Base-by-base conservation (phyloP, 1,140 invertebrate genomes). In the Drosophila repletoides region DNA sequence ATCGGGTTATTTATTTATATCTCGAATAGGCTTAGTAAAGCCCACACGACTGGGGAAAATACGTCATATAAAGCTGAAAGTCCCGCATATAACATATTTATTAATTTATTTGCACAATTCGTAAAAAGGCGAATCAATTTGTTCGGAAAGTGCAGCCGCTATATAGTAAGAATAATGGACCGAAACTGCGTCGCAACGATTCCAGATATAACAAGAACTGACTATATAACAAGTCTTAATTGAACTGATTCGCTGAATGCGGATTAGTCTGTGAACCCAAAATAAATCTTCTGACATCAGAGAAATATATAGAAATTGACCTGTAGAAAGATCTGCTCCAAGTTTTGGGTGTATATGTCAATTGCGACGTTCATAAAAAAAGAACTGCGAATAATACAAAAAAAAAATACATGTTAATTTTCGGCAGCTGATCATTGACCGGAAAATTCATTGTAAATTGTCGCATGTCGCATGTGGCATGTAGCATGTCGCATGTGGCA, bases 171-270 rank as follows among this genome's bases (percentile, higher is more conserved):
- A 63, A 49, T 38, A 58, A 66, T 71, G 43, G 12, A 33, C 21
- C 31, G 40, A 56, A 70, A 76, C 61, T 72, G 59, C 76, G 76
- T 33, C 77, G 77, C 53, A 41, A 29, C 63, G 28, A 12, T 10
- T 24, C 36, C 2, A 40, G 15, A 9, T 29, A 40, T n/a, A n/a
- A n/a, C n/a, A n/a, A n/a, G n/a, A n/a, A n/a, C n/a, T n/a, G n/a
- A n/a, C 24, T 2, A 10, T 24, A 66, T 73, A 75, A 79, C 66
- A 28, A 80, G 71, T 66, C 76, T 75, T 70, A 80, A 79, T 79
- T 79, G 76, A 72, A 72, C 48, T 83, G 72, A 76, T 80, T 76
- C 56, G 29, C 38, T 71, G 60, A 58, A 71, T 60, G 65, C 63
- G 70, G 65, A 60, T 70, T 61, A 49, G 51, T 58, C 45, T 40